Evolutionary conservation across 2,797 vertebrate species (phyloP).

Genomic region (Petrocephalus schoutedeni): DNA sequence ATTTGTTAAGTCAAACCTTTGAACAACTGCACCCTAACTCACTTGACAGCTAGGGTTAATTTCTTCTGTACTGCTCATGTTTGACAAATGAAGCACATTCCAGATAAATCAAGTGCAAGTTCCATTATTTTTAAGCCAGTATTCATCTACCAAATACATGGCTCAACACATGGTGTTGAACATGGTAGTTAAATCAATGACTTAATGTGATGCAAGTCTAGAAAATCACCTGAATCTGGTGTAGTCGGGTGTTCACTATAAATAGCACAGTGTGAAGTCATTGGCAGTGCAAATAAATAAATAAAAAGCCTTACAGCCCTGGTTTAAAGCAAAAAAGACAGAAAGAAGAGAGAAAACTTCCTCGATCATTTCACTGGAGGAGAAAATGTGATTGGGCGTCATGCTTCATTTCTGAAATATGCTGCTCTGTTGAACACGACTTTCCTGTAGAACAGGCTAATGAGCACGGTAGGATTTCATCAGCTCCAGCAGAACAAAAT

Average conservation of each 20-base stretch:
- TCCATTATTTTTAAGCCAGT: background rate
- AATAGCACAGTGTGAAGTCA: background rate
- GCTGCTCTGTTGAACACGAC: background rate
- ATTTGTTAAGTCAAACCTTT: background rate
- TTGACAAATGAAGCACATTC: background rate
- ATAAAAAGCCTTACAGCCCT: background rate
- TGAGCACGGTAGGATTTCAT: background rate
- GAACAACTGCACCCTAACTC: background rate
- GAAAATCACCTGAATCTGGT: background rate
- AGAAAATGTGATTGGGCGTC: background rate
- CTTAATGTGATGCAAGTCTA: no score
- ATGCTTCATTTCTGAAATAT: background rate
- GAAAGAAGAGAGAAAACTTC: background rate
- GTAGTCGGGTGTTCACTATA: background rate
- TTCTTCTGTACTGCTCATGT: background rate
- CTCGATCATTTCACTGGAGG: background rate
- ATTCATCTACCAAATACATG: background rate
- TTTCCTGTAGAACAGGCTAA: background rate
- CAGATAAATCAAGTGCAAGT: background rate
- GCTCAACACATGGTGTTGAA: background rate
- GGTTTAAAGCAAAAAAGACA: background rate
- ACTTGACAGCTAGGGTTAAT: background rate
- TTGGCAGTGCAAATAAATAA: background rate
- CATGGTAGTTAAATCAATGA: background rate
- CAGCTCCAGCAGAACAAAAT: background rate